Evolutionary conservation across 2,113 vertebrate species (phyloP).

Genomic region (Manacus vitellinus): DNA sequence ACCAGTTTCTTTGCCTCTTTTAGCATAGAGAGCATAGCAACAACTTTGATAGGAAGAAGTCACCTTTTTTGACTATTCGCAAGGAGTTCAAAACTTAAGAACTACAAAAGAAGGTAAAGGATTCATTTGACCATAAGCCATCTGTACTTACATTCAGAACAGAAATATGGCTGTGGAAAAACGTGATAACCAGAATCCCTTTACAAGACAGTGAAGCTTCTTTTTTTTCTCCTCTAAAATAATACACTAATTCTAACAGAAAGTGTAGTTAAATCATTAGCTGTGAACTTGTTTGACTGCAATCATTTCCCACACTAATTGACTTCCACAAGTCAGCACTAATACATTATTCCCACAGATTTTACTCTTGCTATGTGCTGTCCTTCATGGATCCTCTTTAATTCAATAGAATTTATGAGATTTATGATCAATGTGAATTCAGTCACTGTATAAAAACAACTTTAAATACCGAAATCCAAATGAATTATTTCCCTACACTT

Average conservation of each 20-base stretch:
- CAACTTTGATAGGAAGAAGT: background rate
- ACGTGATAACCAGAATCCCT: background rate
- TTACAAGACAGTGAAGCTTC: background rate
- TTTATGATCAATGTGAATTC: background rate
- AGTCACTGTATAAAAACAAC: background rate
- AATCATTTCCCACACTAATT: background rate
- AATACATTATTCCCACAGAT: background rate
- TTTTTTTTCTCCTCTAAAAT: background rate
- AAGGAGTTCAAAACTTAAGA: background rate
- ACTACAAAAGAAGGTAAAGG: background rate
- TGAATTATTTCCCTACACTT: background rate
- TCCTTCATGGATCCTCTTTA: background rate
- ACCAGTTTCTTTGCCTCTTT: background rate
- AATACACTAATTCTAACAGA: background rate
- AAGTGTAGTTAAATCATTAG: background rate
- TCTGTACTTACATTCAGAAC: background rate
- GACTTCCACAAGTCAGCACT: background rate
- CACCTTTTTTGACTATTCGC: rapidly evolving
- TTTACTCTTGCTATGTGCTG: background rate
- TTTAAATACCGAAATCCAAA: background rate
- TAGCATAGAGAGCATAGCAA: background rate
- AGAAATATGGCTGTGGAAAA: background rate
- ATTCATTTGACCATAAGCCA: background rate
- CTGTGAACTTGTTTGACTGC: background rate
- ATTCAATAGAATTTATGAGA: background rate